Conservation (phyloP, 2,888 invertebrate genomes). For the Tinea pellionella region DNA sequence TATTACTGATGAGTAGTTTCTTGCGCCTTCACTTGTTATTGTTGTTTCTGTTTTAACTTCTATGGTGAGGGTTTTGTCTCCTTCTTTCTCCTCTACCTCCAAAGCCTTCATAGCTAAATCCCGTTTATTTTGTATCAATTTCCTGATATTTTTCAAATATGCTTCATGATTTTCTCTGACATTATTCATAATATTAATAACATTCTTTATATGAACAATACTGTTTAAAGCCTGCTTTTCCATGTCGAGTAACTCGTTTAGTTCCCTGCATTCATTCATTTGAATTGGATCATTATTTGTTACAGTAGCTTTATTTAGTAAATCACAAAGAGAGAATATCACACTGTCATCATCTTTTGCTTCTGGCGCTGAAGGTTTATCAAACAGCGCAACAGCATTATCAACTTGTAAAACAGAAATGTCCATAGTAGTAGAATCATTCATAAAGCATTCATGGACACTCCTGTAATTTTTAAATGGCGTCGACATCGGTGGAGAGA, state of each 20-base stretch:
- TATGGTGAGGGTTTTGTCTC: conserved; percentile 24
- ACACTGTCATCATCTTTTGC: conserved; percentile 44
- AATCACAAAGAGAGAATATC: conserved; percentile 47
- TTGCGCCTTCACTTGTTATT: not conserved
- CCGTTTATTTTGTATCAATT: conserved; percentile 26
- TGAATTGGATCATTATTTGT: conserved; percentile 22
- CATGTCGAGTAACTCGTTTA: conserved; percentile 35
- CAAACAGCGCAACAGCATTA: conserved; percentile 48
- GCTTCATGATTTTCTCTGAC: conserved; percentile 38
- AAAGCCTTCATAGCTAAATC: not conserved
- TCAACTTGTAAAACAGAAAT: conserved; percentile 30
- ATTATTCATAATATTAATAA: conserved; percentile 30
- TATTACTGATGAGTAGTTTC: conserved; percentile 31
- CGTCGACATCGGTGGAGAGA: conserved; percentile 45
- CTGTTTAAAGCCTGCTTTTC: conserved; percentile 35
- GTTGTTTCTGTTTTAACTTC: not conserved
- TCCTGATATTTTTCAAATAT: conserved; percentile 34
- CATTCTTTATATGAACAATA: conserved; percentile 38
- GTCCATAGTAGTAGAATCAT: conserved; percentile 36
- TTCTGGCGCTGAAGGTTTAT: conserved; percentile 20
- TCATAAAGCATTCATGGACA: conserved; percentile 38
- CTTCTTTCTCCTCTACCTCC: conserved; percentile 20
- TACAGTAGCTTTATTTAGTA: conserved; percentile 44
- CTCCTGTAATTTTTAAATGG: conserved; percentile 50
- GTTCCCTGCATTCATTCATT: conserved; percentile 25